phyloP scores from a whole-genome alignment of 2,797 vertebrate species.

The Octomys mimax region DNA sequence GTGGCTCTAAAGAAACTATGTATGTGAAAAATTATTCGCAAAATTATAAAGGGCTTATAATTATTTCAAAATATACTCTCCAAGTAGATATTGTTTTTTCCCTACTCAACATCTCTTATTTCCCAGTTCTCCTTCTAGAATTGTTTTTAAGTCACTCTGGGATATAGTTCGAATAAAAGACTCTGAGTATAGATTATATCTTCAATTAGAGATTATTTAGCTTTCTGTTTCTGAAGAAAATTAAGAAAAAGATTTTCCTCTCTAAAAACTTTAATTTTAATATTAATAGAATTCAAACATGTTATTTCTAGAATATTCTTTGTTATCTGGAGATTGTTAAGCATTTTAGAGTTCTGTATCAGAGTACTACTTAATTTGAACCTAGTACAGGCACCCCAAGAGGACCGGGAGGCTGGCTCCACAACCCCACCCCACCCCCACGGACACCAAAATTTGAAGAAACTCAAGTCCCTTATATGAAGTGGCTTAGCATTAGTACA shows the following conservation, averaged over 20 bases:
- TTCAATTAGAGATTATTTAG: constrained; percentile 68
- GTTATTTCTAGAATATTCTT: constrained; percentile 85
- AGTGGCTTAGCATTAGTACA: neutral
- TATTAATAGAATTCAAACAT: constrained; percentile 78
- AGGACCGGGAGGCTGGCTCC: neutral
- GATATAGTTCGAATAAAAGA: constrained; percentile 70
- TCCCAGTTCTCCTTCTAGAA: constrained; percentile 72
- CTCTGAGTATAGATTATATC: constrained; percentile 27
- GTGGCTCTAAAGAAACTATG: constrained; percentile 41
- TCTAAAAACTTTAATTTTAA: constrained; percentile 81
- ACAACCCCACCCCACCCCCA: too few relatives aligned
- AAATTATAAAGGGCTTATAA: constrained; percentile 61
- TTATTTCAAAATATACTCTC: constrained; percentile 63
- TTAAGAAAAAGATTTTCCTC: constrained; percentile 76
- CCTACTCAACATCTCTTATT: constrained; percentile 65
- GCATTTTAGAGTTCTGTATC: constrained; percentile 85
- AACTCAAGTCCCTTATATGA: neutral
- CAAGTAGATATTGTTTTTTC: constrained; percentile 60
- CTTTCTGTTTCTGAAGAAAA: constrained; percentile 51
- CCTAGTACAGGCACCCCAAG: constrained; percentile 60
- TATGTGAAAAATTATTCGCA: constrained; percentile 16
- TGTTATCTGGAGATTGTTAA: constrained; percentile 85
- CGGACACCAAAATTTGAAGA: neutral
- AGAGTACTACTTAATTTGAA: constrained; percentile 87
- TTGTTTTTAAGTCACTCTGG: constrained; percentile 69